Conservation (phyloP, 2,888 invertebrate species). For the Epicampocera succincta region DNA sequence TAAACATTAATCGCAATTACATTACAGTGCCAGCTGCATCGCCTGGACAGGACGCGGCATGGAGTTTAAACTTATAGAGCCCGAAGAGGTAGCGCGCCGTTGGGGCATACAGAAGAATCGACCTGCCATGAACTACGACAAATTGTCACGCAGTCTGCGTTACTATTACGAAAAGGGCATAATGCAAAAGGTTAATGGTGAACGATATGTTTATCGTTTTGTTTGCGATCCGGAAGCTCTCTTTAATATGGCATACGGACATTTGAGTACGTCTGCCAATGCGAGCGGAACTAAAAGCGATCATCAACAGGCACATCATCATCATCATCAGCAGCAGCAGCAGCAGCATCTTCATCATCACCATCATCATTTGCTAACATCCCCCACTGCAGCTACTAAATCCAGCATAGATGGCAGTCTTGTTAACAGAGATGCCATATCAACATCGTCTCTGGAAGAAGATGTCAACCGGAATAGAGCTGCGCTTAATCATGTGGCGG, state of each 20-base stretch:
- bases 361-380: slow-evolving; percentile 51
- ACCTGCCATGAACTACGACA: slow-evolving; percentile 99
- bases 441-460: slow-evolving; percentile 51
- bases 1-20: background rate
- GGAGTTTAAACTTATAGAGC: slow-evolving; percentile 97
- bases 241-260: slow-evolving; percentile 90
- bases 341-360: slow-evolving; percentile 24
- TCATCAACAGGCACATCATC: slow-evolving; percentile 54
- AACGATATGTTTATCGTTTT: slow-evolving; percentile 97
- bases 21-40: slow-evolving; percentile 90
- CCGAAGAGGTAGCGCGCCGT: slow-evolving; percentile 96
- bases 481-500: slow-evolving; percentile 45
- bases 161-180: slow-evolving; percentile 99
- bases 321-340: slow-evolving; percentile 42
- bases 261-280: slow-evolving; percentile 71
- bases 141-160: slow-evolving; percentile 94
- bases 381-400: slow-evolving; percentile 38
- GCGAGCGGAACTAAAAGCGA: slow-evolving; percentile 41
- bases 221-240: slow-evolving; percentile 96
- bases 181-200: slow-evolving; percentile 98
- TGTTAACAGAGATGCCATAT: slow-evolving; percentile 41
- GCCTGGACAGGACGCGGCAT: slow-evolving; percentile 97
- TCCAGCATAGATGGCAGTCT: slow-evolving; percentile 41
- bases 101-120: slow-evolving; percentile 99
- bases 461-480: slow-evolving; percentile 53